These are phyloP conservation scores for Stigmatopora argus DNA, from an alignment of 2,113 vertebrate genomes.

Conservation along the genomic window DNA sequence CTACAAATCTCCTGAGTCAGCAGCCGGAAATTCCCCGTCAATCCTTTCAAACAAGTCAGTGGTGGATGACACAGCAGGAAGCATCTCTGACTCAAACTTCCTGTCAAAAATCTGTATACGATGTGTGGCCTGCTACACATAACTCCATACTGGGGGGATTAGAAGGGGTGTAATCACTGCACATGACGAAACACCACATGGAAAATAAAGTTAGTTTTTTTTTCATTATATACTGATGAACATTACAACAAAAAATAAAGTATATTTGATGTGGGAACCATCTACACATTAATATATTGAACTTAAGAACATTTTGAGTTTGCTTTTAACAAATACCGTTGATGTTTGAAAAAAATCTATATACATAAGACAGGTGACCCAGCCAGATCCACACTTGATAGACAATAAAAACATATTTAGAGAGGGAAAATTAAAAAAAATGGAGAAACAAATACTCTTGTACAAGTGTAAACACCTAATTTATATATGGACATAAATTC, in stretches of 20 bases:
- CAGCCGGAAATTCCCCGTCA: conserved; percentile 50
- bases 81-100: conserved; percentile 55
- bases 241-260: background rate
- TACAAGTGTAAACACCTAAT: too few species aligned
- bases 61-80: conserved; percentile 65
- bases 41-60: conserved; percentile 41
- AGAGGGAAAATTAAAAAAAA: too few species aligned
- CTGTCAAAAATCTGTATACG: conserved; percentile 45
- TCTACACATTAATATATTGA: background rate
- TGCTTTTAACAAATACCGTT: background rate
- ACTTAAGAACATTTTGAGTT: background rate
- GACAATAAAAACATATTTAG: too few species aligned
- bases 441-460: too few species aligned
- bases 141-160: conserved; percentile 20
- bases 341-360: too few species aligned
- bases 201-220: background rate
- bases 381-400: too few species aligned
- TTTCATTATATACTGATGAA: background rate
- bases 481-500: too few species aligned
- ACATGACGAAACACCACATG: conserved; percentile 38
- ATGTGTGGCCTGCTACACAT: conserved; percentile 35
- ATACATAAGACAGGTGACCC: too few species aligned
- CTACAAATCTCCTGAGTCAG: conserved; percentile 47
- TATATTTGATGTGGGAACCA: background rate
- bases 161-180: conserved; percentile 29